These are phyloP conservation scores for Aurelia sp. DNA, from an alignment of 30 jellyfish, hydroid and myxozoan species.

Conservation along the genomic window DNA sequence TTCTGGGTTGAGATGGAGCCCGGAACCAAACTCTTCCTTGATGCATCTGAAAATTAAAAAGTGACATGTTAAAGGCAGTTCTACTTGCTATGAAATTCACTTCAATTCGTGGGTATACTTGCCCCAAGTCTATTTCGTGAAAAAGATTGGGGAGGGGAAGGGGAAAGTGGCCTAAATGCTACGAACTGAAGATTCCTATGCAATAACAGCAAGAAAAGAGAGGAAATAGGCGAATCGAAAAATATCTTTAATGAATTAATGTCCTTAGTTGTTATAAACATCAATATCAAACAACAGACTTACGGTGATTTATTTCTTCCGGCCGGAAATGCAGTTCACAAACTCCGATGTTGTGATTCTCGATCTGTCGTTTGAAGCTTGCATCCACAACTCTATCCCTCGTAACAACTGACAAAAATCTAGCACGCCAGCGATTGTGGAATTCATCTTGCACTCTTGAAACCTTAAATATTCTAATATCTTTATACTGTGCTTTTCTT, in stretches of 20 bases:
- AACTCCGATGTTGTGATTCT: constrained; percentile 27
- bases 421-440: constrained; percentile 52
- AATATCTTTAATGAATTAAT: no score
- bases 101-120: no score
- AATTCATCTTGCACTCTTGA: constrained; percentile 42
- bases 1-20: constrained; percentile 64
- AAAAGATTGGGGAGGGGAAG: no score
- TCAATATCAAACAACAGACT: constrained; percentile 26
- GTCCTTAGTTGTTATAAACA: neutral
- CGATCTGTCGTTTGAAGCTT: constrained; percentile 45
- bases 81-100: no score
- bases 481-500: constrained; percentile 31
- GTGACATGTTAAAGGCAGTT: no score
- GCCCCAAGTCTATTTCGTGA: no score
- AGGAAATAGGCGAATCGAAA: no score
- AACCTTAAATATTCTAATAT: constrained; percentile 46
- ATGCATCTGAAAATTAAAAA: constrained; percentile 31
- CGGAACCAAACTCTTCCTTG: constrained; percentile 58
- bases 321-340: constrained; percentile 67
- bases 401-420: constrained; percentile 59
- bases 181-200: no score
- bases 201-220: no score
- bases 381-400: constrained; percentile 52
- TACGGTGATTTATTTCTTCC: constrained; percentile 44
- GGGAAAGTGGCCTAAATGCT: no score